A percentile compares a stretch with the other conserved stretches of the same genome.
phyloP scores from a whole-genome alignment of 2,797 vertebrate genomes.

The Chromobotia macracanthus region DNA sequence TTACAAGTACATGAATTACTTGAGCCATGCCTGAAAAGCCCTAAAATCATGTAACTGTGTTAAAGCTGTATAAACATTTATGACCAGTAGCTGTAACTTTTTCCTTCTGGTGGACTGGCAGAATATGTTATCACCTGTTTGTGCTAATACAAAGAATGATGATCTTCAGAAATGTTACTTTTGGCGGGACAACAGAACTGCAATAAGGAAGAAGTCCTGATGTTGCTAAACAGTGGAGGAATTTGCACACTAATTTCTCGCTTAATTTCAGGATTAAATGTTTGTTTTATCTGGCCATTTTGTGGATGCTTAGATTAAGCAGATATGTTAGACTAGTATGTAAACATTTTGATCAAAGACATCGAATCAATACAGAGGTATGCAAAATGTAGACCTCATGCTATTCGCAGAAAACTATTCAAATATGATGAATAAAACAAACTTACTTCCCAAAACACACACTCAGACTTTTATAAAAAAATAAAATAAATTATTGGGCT shows the following conservation, averaged over 20 bases:
- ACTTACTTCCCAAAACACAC: neutral
- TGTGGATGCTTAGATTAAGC: neutral
- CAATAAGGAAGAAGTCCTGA: neutral
- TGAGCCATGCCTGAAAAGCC: constrained; percentile 18
- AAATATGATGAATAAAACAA: neutral
- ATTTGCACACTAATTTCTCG: neutral
- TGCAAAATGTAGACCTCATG: neutral
- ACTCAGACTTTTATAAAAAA: neutral
- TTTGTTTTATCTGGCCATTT: neutral
- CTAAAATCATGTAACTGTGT: constrained; percentile 25
- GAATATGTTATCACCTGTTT: constrained; percentile 16
- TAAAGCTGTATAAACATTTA: constrained; percentile 29
- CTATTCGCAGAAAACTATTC: neutral
- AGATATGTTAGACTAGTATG: neutral
- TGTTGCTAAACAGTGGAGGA: neutral
- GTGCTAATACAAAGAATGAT: neutral
- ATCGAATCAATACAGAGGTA: no score
- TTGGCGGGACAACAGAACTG: neutral
- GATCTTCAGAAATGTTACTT: neutral
- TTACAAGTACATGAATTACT: constrained; percentile 22
- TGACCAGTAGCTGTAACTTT: constrained; percentile 37
- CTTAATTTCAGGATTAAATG: neutral
- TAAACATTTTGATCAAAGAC: no score
- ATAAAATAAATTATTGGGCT: neutral
- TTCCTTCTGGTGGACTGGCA: neutral